A percentile compares a stretch with the other conserved stretches of the same genome.
Evolutionary conservation across 2,888 invertebrate genomes (phyloP).

Genomic region (Heliconius charithonia): DNA sequence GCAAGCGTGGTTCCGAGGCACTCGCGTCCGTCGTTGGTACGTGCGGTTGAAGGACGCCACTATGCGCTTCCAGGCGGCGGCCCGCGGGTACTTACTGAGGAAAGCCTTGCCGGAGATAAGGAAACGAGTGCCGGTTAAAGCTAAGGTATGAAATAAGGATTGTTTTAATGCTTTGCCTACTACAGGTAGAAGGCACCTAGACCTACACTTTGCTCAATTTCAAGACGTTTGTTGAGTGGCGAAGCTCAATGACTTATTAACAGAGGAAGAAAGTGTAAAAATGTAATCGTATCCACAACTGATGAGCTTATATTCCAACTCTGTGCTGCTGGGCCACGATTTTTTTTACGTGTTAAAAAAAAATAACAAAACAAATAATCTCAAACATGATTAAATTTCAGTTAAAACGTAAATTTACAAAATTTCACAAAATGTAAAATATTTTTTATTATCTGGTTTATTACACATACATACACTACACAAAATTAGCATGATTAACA

Average conservation of each 20-base stretch:
- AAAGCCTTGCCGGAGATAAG: conserved; percentile 78
- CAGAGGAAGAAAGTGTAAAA: too few species aligned
- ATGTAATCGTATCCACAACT: too few species aligned
- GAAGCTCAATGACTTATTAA: too few species aligned
- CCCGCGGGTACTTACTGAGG: conserved; percentile 87
- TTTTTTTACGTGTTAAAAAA: too few species aligned
- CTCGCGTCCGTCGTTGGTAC: conserved; percentile 87
- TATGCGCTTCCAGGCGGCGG: conserved; percentile 88
- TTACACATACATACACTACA: not conserved
- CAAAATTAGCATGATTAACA: conserved; percentile 20
- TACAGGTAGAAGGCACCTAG: too few species aligned
- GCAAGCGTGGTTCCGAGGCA: conserved; percentile 91
- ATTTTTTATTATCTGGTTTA: not conserved
- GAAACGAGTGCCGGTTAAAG: conserved; percentile 50
- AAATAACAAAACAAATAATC: too few species aligned
- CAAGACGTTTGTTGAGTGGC: too few species aligned
- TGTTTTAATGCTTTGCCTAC: too few species aligned
- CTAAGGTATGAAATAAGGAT: conserved; percentile 35
- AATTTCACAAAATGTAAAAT: not conserved
- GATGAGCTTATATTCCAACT: too few species aligned
- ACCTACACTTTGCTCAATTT: too few species aligned
- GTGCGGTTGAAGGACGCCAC: conserved; percentile 84
- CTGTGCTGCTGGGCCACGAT: too few species aligned
- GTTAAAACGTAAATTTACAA: not conserved
- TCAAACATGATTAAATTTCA: too few species aligned